Base-by-base conservation (phyloP, 2,113 vertebrate species). In the Hiodon tergisus region DNA sequence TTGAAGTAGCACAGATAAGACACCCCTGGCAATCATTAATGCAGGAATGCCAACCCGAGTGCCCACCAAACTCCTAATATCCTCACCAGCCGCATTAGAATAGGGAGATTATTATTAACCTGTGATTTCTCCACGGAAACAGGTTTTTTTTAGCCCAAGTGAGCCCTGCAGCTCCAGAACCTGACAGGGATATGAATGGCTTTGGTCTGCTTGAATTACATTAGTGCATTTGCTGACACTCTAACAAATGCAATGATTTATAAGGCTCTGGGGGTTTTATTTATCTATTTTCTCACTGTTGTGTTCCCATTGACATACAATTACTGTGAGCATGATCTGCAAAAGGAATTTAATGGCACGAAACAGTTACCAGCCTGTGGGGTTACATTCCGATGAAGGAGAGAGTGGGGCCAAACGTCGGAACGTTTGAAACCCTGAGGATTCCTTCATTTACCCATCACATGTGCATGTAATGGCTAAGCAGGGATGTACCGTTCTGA, bases 121-220 rank as follows among this genome's bases (percentile, higher is more conserved):
- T 6, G 65, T 6, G 17, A 16, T n/a, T 71, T 57, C 69, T 71
- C 69, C 5, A 66, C 67, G 55, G 65, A 68, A 67, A 58, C 46
- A 58, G 65, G 68, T 75, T 31, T 31, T 31, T 31, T 31, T 75
- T 75, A 59, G 65, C 14, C 57, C 67, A 74, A 75, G 65, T 50
- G 65, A 53, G 31, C 47, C 52, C 73, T 51, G 53, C 46, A 68
- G 73, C 65, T 47, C 17, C 10, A 14, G 54, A 60, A 13, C 8
- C 65, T 75, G 73, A 58, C 73, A 75, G 73, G 47, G 73, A 68
- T 75, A 75, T 75, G 73, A 68, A 75, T 68, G 73, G 58, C 53
- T 74, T 67, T 59, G 63, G 52, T 75, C 65, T 75, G 65, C 54
- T 67, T 75, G 73, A 75, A 67, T 75, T 57, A 63, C 73, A 74